phyloP scores from a whole-genome alignment of 2,797 vertebrate genomes.

The Iguana delicatissima region DNA sequence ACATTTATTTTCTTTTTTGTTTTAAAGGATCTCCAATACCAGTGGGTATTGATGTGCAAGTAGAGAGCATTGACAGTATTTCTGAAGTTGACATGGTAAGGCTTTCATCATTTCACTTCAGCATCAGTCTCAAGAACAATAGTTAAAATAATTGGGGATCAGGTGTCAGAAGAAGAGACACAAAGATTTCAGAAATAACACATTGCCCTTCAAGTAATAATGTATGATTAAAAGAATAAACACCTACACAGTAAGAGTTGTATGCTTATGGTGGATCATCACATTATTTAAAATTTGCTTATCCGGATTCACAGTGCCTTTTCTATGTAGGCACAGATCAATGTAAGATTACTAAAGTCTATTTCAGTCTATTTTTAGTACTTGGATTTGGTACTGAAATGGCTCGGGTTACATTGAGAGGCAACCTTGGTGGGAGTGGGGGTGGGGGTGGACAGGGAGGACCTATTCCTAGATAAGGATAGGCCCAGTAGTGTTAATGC shows the following conservation, averaged over 20 bases:
- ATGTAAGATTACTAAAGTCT: neutral
- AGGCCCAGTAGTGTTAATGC: neutral
- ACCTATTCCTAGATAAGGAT: too few relatives aligned
- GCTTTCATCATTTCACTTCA: slow-evolving; percentile 22
- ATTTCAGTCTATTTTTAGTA: too few relatives aligned
- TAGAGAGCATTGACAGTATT: slow-evolving; percentile 94
- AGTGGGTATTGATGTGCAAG: slow-evolving; percentile 91
- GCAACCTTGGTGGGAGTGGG: too few relatives aligned
- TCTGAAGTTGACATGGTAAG: slow-evolving; percentile 95
- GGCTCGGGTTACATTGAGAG: too few relatives aligned
- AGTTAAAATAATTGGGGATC: slow-evolving; percentile 30
- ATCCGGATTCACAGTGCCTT: neutral
- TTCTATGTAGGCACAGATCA: neutral
- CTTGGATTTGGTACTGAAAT: too few relatives aligned
- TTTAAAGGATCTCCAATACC: slow-evolving; percentile 88
- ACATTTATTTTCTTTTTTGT: slow-evolving; percentile 52
- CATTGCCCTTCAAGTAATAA: neutral
- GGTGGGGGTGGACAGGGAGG: too few relatives aligned
- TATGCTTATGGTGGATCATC: neutral
- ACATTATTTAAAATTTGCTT: neutral
- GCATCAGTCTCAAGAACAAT: slow-evolving; percentile 9
- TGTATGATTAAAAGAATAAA: neutral
- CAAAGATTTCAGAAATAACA: slow-evolving; percentile 16
- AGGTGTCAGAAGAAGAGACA: neutral
- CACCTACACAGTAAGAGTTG: neutral